These are phyloP conservation scores for Chromis chromis DNA, from an alignment of 2,797 vertebrate species.

Conservation along the genomic window DNA sequence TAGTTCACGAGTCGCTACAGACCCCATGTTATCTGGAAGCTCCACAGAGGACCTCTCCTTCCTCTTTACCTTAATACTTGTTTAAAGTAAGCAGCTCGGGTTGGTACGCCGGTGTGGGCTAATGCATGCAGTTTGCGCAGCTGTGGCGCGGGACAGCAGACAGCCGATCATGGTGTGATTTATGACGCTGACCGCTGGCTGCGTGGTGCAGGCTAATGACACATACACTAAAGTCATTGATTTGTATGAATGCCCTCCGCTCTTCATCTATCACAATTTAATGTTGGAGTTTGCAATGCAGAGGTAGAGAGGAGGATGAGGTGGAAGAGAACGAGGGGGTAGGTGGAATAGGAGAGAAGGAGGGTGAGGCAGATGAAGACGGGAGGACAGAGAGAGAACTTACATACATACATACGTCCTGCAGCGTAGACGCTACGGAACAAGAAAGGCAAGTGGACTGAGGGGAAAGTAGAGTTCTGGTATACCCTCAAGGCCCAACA, in stretches of 20 bases:
- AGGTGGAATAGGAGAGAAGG: conserved; percentile 2
- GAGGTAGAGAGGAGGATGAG: conserved; percentile 85
- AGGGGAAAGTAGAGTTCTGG: conserved; percentile 71
- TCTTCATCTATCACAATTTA: conserved; percentile 99
- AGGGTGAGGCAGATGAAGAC: conserved; percentile 29
- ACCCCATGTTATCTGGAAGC: conserved; percentile 31
- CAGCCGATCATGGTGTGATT: conserved; percentile 99
- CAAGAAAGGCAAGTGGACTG: conserved; percentile 17
- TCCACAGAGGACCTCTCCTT: conserved; percentile 31
- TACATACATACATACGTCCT: neutral
- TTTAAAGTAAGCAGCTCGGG: conserved; percentile 58
- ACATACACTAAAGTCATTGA: conserved; percentile 99
- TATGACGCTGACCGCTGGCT: conserved; percentile 99
- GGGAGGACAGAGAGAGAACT: conserved; percentile 7
- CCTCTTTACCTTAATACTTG: conserved; percentile 41
- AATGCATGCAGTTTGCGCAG: conserved; percentile 82
- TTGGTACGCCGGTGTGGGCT: conserved; percentile 74
- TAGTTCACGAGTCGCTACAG: conserved; percentile 55
- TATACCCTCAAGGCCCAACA: conserved; percentile 17
- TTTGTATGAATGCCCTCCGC: conserved; percentile 99
- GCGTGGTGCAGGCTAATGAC: conserved; percentile 99
- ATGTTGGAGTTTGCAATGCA: conserved; percentile 98
- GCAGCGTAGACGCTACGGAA: neutral
- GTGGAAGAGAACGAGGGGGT: conserved; percentile 26
- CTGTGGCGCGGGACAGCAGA: conserved; percentile 89